A percentile compares a stretch with the other conserved stretches of the same genome.
Conservation (phyloP, 2,888 invertebrate genomes). For the Caenorhabditis wallacei region DNA sequence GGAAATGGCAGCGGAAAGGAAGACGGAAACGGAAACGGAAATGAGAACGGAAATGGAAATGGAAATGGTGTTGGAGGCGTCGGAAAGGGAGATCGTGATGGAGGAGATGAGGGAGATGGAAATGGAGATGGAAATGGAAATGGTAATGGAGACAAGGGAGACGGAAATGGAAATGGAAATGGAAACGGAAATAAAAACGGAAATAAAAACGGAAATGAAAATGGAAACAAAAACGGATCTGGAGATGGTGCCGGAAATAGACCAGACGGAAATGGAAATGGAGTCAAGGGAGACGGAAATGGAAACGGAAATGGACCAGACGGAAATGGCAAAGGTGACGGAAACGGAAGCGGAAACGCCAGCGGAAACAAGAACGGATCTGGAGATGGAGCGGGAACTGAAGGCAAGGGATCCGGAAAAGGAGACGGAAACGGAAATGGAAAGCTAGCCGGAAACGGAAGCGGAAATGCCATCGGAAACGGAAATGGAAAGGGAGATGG, state of each 20-base stretch:
- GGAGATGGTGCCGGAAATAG: constrained; percentile 32
- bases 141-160: constrained; percentile 10
- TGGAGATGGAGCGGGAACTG: constrained; percentile 32
- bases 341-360: constrained; percentile 14
- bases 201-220: constrained; percentile 9
- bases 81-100: constrained; percentile 1
- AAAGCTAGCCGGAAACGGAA: constrained; percentile 3
- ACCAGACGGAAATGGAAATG: constrained; percentile 8
- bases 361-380: constrained; percentile 12
- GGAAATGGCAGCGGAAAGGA: constrained; percentile 24
- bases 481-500: constrained; percentile 18
- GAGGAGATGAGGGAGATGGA: constrained; percentile 1
- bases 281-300: constrained; percentile 21
- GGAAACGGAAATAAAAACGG: constrained; percentile 4
- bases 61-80: constrained; percentile 22
- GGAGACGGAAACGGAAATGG: constrained; percentile 13
- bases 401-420: constrained; percentile 24
- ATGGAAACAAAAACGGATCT: constrained; percentile 13
- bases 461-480: constrained; percentile 18
- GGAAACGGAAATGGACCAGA: not conserved
- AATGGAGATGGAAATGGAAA: constrained; percentile 3
- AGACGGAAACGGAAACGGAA: constrained; percentile 13
- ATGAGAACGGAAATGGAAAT: constrained; percentile 6
- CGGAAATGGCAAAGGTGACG: not conserved
- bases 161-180: constrained; percentile 16